phyloP scores from a whole-genome alignment of 1,140 invertebrate genomes.

The Agrypnia vestita region DNA sequence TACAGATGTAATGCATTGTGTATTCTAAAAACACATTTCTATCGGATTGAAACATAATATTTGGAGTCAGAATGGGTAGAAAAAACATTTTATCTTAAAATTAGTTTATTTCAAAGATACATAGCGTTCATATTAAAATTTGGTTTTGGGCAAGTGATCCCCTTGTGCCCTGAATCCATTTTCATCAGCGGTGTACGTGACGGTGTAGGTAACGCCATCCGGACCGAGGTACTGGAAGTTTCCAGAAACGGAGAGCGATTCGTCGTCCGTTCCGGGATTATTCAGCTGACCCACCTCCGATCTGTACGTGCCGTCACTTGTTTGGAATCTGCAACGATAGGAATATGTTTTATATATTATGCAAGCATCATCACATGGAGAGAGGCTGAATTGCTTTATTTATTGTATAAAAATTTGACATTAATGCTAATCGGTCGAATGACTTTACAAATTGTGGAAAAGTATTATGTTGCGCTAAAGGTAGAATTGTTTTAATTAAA shows the following conservation, averaged over 20 bases:
- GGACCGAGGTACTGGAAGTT: conserved; percentile 76
- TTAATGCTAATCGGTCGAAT: too few species aligned
- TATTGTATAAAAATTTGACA: background rate
- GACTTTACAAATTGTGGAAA: too few species aligned
- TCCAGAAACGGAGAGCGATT: conserved; percentile 75
- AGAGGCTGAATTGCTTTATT: too few species aligned
- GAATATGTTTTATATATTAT: background rate
- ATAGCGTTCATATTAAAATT: too few species aligned
- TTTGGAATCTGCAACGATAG: conserved; percentile 63
- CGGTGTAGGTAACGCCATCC: conserved; percentile 79
- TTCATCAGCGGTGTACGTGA: conserved; percentile 76
- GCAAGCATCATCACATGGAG: background rate
- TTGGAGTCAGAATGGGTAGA: too few species aligned
- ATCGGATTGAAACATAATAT: too few species aligned
- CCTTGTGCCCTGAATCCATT: conserved; percentile 77
- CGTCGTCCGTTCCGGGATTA: conserved; percentile 76
- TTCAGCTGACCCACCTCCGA: conserved; percentile 74
- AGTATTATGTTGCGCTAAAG: too few species aligned
- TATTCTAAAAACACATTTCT: too few species aligned
- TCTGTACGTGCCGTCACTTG: conserved; percentile 75
- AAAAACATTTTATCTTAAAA: too few species aligned
- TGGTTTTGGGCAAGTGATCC: conserved; percentile 71
- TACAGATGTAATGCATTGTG: too few species aligned
- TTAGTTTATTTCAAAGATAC: too few species aligned
- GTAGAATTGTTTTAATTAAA: too few species aligned